phyloP scores from a whole-genome alignment of 2,797 vertebrate species.

The Sciaenops ocellatus region DNA sequence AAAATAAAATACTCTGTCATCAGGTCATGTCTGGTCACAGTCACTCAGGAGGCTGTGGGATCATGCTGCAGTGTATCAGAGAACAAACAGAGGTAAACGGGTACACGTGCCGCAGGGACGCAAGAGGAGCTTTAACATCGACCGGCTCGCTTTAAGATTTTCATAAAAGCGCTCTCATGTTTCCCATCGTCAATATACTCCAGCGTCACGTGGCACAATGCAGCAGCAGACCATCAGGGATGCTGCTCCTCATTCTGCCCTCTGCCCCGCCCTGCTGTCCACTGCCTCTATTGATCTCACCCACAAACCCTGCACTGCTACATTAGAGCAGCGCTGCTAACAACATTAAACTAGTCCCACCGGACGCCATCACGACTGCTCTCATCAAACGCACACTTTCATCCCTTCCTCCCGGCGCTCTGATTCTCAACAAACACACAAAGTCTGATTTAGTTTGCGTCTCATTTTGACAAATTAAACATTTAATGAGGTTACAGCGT shows the following conservation, averaged over 20 bases:
- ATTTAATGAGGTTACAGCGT: slow-evolving; percentile 14
- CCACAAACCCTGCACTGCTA: slow-evolving; percentile 61
- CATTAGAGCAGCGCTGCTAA: slow-evolving; percentile 62
- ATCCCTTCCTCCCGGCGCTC: background rate
- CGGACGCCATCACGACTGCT: slow-evolving; percentile 41
- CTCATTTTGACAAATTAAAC: slow-evolving; percentile 33
- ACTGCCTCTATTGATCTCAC: slow-evolving; percentile 70
- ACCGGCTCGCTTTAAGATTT: slow-evolving; percentile 49
- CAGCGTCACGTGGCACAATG: slow-evolving; percentile 55
- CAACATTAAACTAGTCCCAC: slow-evolving; percentile 59
- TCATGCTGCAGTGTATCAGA: slow-evolving; percentile 10
- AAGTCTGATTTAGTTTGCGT: slow-evolving; percentile 14
- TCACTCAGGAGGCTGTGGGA: background rate
- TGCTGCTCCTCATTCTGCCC: slow-evolving; percentile 24
- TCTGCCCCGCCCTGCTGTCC: slow-evolving; percentile 53
- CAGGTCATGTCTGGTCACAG: slow-evolving; percentile 11
- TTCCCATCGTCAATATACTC: slow-evolving; percentile 65
- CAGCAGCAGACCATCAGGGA: slow-evolving; percentile 52
- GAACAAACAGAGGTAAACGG: slow-evolving; percentile 7
- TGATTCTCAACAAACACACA: background rate
- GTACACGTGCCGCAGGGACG: slow-evolving; percentile 5
- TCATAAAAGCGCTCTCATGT: slow-evolving; percentile 68
- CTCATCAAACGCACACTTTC: slow-evolving; percentile 41
- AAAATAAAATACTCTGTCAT: slow-evolving; percentile 19
- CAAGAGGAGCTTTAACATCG: slow-evolving; percentile 38